Evolutionary conservation across 1,140 invertebrate species (phyloP).

Genomic region (Tetramorium alpestre): DNA sequence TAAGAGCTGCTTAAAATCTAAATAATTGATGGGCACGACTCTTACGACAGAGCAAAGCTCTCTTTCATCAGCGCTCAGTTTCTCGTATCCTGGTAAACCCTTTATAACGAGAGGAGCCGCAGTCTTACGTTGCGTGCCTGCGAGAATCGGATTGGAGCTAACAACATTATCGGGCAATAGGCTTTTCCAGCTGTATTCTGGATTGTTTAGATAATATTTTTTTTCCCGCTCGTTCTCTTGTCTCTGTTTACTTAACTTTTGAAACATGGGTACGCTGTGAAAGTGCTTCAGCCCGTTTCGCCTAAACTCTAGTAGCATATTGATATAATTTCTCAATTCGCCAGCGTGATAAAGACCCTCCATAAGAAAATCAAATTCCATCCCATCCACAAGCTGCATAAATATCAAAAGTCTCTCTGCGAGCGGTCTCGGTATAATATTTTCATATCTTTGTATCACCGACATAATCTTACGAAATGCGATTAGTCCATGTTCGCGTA

Average conservation of each 20-base stretch:
- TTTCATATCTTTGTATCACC: constrained; percentile 89
- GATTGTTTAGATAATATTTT: constrained; percentile 86
- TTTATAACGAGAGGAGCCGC: constrained; percentile 91
- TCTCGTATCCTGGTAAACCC: constrained; percentile 92
- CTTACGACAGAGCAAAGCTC: constrained; percentile 91
- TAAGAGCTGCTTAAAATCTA: constrained; percentile 91
- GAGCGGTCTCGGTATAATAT: constrained; percentile 87
- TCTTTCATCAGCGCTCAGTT: constrained; percentile 90
- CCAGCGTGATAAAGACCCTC: constrained; percentile 91
- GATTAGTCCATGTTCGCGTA: constrained; percentile 93
- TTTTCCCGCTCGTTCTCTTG: constrained; percentile 87
- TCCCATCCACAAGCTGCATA: constrained; percentile 90
- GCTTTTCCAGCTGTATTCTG: constrained; percentile 81
- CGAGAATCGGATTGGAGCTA: constrained; percentile 33
- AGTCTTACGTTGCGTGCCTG: constrained; percentile 75
- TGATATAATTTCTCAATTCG: constrained; percentile 89
- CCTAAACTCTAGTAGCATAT: constrained; percentile 89
- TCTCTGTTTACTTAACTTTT: constrained; percentile 86
- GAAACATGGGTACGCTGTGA: constrained; percentile 89
- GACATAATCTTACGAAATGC: constrained; percentile 88
- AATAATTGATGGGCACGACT: constrained; percentile 91
- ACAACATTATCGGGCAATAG: constrained; percentile 65
- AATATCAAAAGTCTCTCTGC: constrained; percentile 89
- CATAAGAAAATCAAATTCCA: constrained; percentile 92
- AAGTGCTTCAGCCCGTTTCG: constrained; percentile 90